Base-by-base conservation (phyloP, 2,888 invertebrate genomes). In the Amphimallon solstitiale region DNA sequence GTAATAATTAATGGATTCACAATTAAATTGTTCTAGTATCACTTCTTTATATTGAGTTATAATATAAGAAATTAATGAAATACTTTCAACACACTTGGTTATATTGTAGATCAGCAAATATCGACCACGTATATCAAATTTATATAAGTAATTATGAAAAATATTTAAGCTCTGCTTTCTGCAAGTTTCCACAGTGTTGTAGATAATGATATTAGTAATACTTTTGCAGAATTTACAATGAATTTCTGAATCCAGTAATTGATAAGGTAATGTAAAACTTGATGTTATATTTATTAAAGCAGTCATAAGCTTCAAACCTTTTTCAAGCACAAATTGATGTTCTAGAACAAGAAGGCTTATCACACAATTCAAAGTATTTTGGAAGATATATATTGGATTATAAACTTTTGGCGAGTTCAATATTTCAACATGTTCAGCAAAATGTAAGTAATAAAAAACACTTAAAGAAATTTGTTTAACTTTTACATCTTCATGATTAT, bases 11-110 rank as follows among this genome's bases (percentile, higher is more conserved):
- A 88, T 79, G 5, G 12, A 7, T 0, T 35, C 29, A 10, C 84
- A 73, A 54, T 78, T 72, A 52, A 88, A 86, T 72, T 87, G 84
- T 66, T 86, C 81, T 5, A 93, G 83, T 15, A 81, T 37, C 59
- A 91, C 85, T 75, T 92, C 88, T 83, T 96, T 97, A 70, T 92
- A 88, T 45, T 92, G 83, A 46, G 88, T 87, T 40, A 92, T 90
- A 40, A 92, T 84, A 78, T 90, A 89, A 2, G 93, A 92, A 71
- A 87, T 85, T 68, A 95, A 85, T 9, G 94, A 93, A 3, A 91
- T 88, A 81, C 95, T 93, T 63, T 88, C 86, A 4, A 89, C 80
- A 4, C 83, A 85, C 60, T 86, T 84, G 63, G 92, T 83, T 46
- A 95, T 83, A 77, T 89, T 89, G 68, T 87, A 86, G 2, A 95